These are phyloP conservation scores for Bilobella aurantiaca DNA, from an alignment of 1,140 invertebrate species.

Conservation along the genomic window DNA sequence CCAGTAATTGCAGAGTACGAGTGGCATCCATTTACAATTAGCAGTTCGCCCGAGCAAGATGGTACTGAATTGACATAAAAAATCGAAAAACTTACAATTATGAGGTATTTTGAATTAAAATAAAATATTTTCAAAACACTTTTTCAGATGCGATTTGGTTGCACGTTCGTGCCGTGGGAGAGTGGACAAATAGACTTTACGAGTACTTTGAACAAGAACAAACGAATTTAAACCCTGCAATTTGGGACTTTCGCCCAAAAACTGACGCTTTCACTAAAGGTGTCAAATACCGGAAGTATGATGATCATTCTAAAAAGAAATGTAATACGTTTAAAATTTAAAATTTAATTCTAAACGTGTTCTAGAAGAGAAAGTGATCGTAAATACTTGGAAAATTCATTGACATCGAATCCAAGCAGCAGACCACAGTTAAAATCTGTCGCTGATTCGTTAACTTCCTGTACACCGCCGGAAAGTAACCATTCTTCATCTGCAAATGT, in stretches of 20 bases:
- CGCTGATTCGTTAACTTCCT: background rate
- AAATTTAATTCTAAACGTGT: too few relatives aligned
- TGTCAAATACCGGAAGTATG: background rate
- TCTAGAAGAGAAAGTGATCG: background rate
- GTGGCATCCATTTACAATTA: conserved; percentile 96
- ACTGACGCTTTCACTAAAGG: background rate
- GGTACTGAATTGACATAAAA: too few relatives aligned
- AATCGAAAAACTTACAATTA: background rate
- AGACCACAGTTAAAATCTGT: conserved; percentile 1
- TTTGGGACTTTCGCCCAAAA: background rate
- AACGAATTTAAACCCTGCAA: conserved; percentile 21
- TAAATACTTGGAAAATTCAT: background rate
- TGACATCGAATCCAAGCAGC: background rate
- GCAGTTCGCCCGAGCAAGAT: conserved; percentile 86
- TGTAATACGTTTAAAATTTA: too few relatives aligned
- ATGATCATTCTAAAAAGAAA: too few relatives aligned
- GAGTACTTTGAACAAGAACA: conserved; percentile 65
- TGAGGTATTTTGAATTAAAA: background rate
- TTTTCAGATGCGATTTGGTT: conserved; percentile 75
- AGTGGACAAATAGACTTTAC: conserved; percentile 87
- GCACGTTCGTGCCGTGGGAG: conserved; percentile 82
- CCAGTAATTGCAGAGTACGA: conserved; percentile 84
- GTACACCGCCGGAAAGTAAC: background rate
- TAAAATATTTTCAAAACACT: conserved; percentile 5
- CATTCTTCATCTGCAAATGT: background rate